Conservation (phyloP, 1,140 invertebrate genomes). For the Drosophila baimaii region DNA sequence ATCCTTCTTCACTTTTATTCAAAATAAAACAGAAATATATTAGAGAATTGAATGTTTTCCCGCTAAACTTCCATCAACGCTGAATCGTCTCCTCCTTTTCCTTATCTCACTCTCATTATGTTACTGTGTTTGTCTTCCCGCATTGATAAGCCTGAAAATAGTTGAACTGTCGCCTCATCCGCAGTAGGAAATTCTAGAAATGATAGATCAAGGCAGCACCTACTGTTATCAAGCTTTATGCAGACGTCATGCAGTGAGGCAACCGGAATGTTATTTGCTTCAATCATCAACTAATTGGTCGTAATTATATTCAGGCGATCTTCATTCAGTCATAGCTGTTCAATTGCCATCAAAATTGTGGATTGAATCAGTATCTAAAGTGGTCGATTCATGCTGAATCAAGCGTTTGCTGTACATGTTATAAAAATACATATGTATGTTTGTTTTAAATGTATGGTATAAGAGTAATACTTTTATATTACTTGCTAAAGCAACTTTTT, state of each 20-base stretch:
- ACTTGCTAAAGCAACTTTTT: not conserved
- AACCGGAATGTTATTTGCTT: constrained; percentile 28
- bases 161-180: constrained; percentile 26
- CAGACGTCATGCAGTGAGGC: constrained; percentile 35
- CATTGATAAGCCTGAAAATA: constrained; percentile 32
- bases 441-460: too few species aligned
- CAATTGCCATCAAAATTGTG: constrained; percentile 6
- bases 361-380: constrained; percentile 2
- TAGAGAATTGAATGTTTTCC: not conserved
- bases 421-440: too few species aligned
- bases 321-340: constrained; percentile 4
- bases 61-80: constrained; percentile 8
- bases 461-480: too few species aligned
- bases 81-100: not conserved
- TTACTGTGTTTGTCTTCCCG: constrained; percentile 9
- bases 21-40: not conserved
- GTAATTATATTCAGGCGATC: constrained; percentile 17
- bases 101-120: constrained; percentile 6
- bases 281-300: constrained; percentile 34
- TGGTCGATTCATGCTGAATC: constrained; percentile 5
- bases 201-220: constrained; percentile 11
- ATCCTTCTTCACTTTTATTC: not conserved
- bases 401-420: not conserved
- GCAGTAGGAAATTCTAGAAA: constrained; percentile 36
- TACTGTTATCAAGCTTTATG: constrained; percentile 20